Conservation (phyloP, 2,888 invertebrate genomes). For the Parnassius mnemosyne region DNA sequence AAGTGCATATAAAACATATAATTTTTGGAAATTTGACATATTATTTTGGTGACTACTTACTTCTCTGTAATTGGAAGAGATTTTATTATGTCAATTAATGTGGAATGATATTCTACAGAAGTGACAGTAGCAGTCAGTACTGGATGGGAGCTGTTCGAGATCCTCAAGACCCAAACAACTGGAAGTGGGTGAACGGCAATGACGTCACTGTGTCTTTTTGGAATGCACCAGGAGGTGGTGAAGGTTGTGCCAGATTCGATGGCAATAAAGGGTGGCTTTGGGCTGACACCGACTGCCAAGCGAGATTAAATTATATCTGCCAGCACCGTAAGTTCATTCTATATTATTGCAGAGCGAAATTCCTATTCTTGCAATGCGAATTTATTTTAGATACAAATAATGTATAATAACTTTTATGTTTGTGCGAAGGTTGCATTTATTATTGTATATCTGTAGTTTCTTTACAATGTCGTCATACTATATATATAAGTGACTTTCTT, state of each 20-base stretch:
- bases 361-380: background rate
- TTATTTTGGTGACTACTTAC: too few species aligned
- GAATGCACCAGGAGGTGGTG: constrained; percentile 91
- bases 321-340: constrained; percentile 90
- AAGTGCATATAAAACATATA: too few species aligned
- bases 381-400: too few species aligned
- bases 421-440: too few species aligned
- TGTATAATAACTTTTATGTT: too few species aligned
- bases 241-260: constrained; percentile 93
- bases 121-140: constrained; percentile 94
- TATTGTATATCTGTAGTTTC: too few species aligned
- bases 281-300: constrained; percentile 94
- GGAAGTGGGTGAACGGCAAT: constrained; percentile 95
- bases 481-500: too few species aligned
- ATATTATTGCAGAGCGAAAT: constrained; percentile 18
- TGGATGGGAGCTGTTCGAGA: constrained; percentile 97
- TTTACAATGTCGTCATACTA: too few species aligned
- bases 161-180: constrained; percentile 86
- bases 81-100: background rate
- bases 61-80: background rate
- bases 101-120: constrained; percentile 71
- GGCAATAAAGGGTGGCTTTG: constrained; percentile 97
- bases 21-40: too few species aligned
- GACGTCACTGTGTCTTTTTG: constrained; percentile 95
- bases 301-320: constrained; percentile 93